These are phyloP conservation scores for Platichthys flesus DNA, from an alignment of 2,113 vertebrate species.

Conservation along the genomic window DNA sequence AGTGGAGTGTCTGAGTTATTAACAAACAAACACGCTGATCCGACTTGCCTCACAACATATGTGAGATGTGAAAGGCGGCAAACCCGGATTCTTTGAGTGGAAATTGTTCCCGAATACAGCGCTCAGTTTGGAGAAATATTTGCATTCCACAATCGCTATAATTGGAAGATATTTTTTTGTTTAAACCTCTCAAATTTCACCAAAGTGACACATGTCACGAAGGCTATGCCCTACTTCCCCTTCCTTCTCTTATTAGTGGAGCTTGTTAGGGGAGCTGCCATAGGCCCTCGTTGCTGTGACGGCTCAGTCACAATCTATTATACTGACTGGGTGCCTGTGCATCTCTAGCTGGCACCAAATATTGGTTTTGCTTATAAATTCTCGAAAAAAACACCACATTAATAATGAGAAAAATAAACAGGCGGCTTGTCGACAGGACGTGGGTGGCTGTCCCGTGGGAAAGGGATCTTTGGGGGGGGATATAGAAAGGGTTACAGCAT, in stretches of 20 bases:
- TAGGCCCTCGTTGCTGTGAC: constrained; percentile 55
- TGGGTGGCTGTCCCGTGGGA: constrained; percentile 70
- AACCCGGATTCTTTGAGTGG: constrained; percentile 29
- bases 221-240: constrained; percentile 21
- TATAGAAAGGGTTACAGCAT: constrained; percentile 69
- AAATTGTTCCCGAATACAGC: constrained; percentile 13
- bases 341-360: constrained; percentile 73
- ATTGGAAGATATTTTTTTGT: constrained; percentile 40
- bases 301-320: constrained; percentile 72
- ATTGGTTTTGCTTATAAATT: constrained; percentile 79
- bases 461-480: constrained; percentile 53
- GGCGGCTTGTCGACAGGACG: constrained; percentile 64
- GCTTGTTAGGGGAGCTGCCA: constrained; percentile 70
- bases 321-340: constrained; percentile 48
- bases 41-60: constrained; percentile 19
- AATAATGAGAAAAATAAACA: constrained; percentile 74
- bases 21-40: constrained; percentile 24
- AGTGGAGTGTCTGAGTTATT: constrained; percentile 29
- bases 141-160: constrained; percentile 39
- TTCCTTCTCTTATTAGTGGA: constrained; percentile 44
- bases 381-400: constrained; percentile 43
- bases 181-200: constrained; percentile 36
- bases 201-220: constrained; percentile 63
- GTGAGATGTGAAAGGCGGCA: constrained; percentile 11
- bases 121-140: constrained; percentile 11